Base-by-base conservation (phyloP, 2,113 vertebrate species). In the Apteryx owenii region DNA sequence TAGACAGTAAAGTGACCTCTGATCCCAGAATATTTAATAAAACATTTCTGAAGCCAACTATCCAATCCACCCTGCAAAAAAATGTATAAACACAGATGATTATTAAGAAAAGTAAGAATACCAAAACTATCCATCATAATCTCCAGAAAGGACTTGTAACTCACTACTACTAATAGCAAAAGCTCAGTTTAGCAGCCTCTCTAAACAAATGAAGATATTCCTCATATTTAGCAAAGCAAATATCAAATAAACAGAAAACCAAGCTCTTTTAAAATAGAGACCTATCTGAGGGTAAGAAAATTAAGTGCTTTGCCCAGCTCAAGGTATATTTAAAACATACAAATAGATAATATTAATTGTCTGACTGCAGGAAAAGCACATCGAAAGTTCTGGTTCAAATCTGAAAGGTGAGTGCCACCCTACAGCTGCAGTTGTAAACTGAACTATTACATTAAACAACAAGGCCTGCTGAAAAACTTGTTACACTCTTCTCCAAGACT, bases 21-120 rank as follows among this genome's bases (percentile, higher is more conserved):
- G 72, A 94, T 84, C 81, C 53, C 62, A 92, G 48, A 69, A 65
- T 85, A 94, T 86, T 94, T 72, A 95, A 88, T 58, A 95, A 93
- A 93, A 90, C 50, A 78, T 70, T 92, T 85, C 83, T 90, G 61
- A 95, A 94, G 92, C 65, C 90, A 96, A 93, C 66, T 38, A 93
- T 31, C 89, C 20, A 96, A 95, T 66, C 76, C 70, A 79, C 70
- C 58, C 80, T 58, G 28, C 64, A 94, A 83, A 90, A 95, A 94
- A 91, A 95, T 53, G 81, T 70, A 93, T 86, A 69, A 96, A 90
- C 66, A 81, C 19, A 80, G 36, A 85, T 21, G 66, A 85, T 2
- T 82, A 31, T 77, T 81, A 20, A 79, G 66, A 25, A 50, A 89
- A 93, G 36, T 44, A 95, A 1, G 4, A 68, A 69, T 62, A 89